Evolutionary conservation across 2,888 invertebrate species (phyloP).

Genomic region (Chouioia cunea): DNA sequence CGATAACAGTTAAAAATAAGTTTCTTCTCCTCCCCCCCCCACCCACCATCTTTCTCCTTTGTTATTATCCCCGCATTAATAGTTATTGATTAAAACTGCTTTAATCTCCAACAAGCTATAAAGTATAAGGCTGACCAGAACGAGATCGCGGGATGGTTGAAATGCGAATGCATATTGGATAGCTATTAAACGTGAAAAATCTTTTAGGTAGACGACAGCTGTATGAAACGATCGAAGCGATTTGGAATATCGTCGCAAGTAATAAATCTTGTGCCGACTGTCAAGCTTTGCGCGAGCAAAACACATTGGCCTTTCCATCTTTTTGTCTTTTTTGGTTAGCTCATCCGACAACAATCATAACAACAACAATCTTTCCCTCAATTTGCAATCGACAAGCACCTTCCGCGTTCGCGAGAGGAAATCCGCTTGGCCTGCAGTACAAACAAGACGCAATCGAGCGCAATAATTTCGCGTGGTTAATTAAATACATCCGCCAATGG

Average conservation of each 20-base stretch:
- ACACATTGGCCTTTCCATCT: too few relatives aligned
- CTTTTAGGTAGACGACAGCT: too few relatives aligned
- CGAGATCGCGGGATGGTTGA: not conserved
- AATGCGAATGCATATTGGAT: not conserved
- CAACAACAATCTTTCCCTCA: too few relatives aligned
- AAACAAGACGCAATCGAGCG: constrained; percentile 30
- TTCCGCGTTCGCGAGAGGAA: not conserved
- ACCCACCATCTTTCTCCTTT: not conserved
- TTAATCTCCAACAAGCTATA: constrained; percentile 15
- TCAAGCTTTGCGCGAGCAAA: too few relatives aligned
- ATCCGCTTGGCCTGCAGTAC: not conserved
- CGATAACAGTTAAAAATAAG: constrained; percentile 18
- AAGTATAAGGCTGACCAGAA: not conserved
- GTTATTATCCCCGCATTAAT: not conserved
- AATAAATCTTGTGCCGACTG: too few relatives aligned
- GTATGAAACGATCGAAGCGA: too few relatives aligned
- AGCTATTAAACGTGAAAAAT: too few relatives aligned
- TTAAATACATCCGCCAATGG: constrained; percentile 22
- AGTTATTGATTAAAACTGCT: constrained; percentile 5
- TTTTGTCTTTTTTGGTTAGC: too few relatives aligned
- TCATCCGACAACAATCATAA: too few relatives aligned
- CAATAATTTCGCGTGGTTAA: constrained; percentile 34
- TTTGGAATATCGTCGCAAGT: too few relatives aligned
- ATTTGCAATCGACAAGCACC: too few relatives aligned
- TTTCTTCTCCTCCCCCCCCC: too few relatives aligned